phyloP scores from a whole-genome alignment of 2,113 vertebrate species.

The Plotosus lineatus region DNA sequence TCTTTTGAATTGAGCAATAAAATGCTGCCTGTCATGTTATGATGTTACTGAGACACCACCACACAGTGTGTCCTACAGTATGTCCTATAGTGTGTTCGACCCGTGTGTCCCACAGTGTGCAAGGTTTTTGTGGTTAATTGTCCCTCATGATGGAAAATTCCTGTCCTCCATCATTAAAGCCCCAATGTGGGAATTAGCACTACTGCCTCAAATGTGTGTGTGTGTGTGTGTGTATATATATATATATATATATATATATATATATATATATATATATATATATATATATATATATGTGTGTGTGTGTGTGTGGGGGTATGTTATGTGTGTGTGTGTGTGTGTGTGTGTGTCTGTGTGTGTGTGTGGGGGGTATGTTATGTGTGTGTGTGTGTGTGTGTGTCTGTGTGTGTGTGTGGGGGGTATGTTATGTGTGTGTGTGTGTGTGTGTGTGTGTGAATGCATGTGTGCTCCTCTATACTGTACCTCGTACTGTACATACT shows the following conservation, averaged over 20 bases:
- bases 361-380: no score
- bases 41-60: no score
- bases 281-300: background rate
- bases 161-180: background rate
- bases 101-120: no score
- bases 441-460: slow-evolving; percentile 17
- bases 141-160: background rate
- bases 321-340: background rate
- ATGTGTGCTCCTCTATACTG: background rate
- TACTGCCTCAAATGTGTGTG: background rate
- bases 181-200: background rate
- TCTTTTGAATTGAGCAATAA: background rate
- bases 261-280: no score
- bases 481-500: background rate
- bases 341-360: slow-evolving; percentile 12
- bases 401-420: no score
- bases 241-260: no score
- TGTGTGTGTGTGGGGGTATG: no score
- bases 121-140: background rate
- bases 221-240: background rate
- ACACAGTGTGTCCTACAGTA: no score
- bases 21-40: background rate
- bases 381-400: background rate
- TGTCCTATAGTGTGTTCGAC: no score
- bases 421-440: slow-evolving; percentile 22